Base-by-base conservation (phyloP, 30 jellyfish, hydroid and myxozoan species). In the Clytia hemisphaerica region DNA sequence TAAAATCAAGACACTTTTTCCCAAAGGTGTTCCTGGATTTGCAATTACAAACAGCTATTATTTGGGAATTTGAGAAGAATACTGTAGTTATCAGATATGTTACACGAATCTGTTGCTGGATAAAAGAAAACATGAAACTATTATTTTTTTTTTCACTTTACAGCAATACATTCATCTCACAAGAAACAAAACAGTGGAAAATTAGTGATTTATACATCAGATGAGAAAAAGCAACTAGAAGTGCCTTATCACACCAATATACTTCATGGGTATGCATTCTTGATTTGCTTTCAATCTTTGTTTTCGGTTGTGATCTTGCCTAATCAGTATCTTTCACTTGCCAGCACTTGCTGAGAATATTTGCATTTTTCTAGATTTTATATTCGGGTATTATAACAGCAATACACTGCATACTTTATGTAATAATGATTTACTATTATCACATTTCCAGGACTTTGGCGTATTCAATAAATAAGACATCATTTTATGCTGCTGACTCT, bases 401-500 rank as follows among this genome's bases (percentile, higher is more conserved):
- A 40, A 40, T 40, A 7, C 10, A 16, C n/a, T 40, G 53, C 53
- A 40, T 16, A 7, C 53, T 40, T 7, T n/a, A n/a, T n/a, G n/a
- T n/a, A n/a, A n/a, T n/a, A n/a, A n/a, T n/a, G n/a, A n/a, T n/a
- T n/a, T n/a, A n/a, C n/a, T n/a, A n/a, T n/a, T n/a, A n/a, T n/a
- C n/a, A n/a, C n/a, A 3, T 55, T 58, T 57, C 15, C 72, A 91
- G 99, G 34, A 91, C 99, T 5, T 47, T 91, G 63, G 99, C 99
- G 30, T 91, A 91, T 58, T 91, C 99, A 1, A 93, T 91, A 21
- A 93, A 84, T 37, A 82, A 81, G 61, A 78, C 99, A 14, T 87
- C 99, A 44, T 91, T 91, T 61, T 91, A 31, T 74, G 83, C 92
- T 35, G 90, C 83, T 5, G 59, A 67, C 58, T 72, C 95, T 10